Percentiles rank a stretch among this genome's conserved stretches.
Evolutionary conservation across 2,797 vertebrate genomes (phyloP).

Genomic region (Pelochelys cantorii): DNA sequence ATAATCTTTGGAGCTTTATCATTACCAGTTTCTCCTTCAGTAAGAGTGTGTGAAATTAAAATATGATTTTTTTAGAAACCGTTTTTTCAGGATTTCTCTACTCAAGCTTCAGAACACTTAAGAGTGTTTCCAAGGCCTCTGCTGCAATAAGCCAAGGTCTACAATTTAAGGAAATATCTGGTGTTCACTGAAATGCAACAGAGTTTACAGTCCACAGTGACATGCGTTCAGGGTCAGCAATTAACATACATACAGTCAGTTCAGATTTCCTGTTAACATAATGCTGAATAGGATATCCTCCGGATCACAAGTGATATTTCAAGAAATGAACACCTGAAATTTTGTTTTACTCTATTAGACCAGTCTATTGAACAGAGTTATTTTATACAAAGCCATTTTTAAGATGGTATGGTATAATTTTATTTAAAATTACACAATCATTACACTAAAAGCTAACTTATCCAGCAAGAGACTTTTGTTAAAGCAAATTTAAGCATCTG

Average conservation of each 20-base stretch:
- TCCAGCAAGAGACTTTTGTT: not conserved
- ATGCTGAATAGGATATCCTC: not conserved
- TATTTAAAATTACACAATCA: not conserved
- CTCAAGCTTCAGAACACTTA: not conserved
- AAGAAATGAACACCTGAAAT: not conserved
- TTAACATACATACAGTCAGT: not conserved
- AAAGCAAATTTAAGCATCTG: not conserved
- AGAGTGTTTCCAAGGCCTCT: not conserved
- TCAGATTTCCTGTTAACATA: not conserved
- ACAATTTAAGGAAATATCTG: not conserved
- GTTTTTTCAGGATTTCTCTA: not conserved
- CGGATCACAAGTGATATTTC: not conserved
- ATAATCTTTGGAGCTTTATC: not conserved
- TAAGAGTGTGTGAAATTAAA: accelerated
- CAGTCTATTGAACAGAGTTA: not conserved
- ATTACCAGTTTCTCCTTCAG: not conserved
- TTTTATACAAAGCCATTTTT: not conserved
- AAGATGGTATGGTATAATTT: constrained; percentile 19
- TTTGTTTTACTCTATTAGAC: not conserved
- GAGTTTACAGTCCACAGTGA: not conserved
- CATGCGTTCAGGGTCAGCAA: not conserved
- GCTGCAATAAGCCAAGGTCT: not conserved
- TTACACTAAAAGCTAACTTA: not conserved
- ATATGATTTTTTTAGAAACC: not conserved
- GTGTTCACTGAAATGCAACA: not conserved